Conservation (phyloP, 2,797 vertebrate species). For the Poeciliopsis presidionis region DNA sequence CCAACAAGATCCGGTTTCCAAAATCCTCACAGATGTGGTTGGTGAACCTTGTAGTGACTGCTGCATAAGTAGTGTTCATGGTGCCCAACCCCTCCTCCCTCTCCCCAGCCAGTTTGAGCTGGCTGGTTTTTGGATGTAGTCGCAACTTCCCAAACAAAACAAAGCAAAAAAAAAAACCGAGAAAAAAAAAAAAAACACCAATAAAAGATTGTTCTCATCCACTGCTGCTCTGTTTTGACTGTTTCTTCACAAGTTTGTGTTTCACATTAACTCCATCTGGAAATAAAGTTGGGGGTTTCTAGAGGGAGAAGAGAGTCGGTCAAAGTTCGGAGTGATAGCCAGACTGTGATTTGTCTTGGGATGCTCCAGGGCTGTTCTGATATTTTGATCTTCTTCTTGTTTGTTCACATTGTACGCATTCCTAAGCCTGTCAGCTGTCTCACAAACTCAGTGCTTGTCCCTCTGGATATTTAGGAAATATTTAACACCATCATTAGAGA, state of each 20-base stretch:
- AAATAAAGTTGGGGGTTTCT: conserved; percentile 11
- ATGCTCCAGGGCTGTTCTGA: conserved; percentile 6
- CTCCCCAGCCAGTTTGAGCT: conserved; percentile 3
- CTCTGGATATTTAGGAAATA: conserved; percentile 5
- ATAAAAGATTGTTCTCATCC: conserved; percentile 79
- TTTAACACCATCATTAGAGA: conserved; percentile 10
- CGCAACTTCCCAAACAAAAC: conserved; percentile 57
- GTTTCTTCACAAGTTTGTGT: conserved; percentile 10
- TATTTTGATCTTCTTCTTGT: conserved; percentile 40
- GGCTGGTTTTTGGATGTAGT: conserved; percentile 75
- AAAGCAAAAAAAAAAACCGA: conserved; percentile 20
- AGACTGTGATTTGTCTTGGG: conserved; percentile 21
- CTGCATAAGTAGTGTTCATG: conserved; percentile 78
- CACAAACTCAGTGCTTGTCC: conserved; percentile 13
- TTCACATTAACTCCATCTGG: conserved; percentile 16
- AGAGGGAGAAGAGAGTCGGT: not conserved
- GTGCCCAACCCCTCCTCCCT: conserved; percentile 63
- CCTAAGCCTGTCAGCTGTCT: conserved; percentile 25
- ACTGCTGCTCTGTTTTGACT: conserved; percentile 36
- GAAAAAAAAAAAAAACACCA: conserved; percentile 57
- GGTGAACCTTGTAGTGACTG: conserved; percentile 77
- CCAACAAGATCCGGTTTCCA: conserved; percentile 73
- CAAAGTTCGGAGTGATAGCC: conserved; percentile 29
- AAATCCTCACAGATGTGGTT: conserved; percentile 74
- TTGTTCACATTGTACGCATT: conserved; percentile 54